Conservation (phyloP, 1,140 invertebrate species). For the Drosophila mayri region DNA sequence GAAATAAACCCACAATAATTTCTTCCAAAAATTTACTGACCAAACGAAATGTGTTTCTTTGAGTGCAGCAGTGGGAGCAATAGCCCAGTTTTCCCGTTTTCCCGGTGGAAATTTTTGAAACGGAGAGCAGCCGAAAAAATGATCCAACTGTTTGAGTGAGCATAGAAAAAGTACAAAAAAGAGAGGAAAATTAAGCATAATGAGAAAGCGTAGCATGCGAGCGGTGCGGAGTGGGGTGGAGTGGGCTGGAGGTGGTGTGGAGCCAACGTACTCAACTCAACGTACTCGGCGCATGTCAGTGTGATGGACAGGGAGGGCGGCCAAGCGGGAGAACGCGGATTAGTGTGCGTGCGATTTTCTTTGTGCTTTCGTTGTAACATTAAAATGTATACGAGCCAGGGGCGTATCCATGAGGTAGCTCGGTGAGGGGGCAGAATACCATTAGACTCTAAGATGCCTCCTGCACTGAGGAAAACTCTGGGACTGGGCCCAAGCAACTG, state of each 20-base stretch:
- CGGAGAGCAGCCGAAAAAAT: slow-evolving; percentile 38
- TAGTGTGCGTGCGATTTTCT: slow-evolving; percentile 52
- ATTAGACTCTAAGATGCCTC: background rate
- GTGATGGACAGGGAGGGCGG: slow-evolving; percentile 14
- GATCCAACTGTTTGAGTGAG: slow-evolving; percentile 36
- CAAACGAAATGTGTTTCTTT: background rate
- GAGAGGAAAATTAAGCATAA: slow-evolving; percentile 43
- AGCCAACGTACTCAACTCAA: slow-evolving; percentile 60
- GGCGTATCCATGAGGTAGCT: slow-evolving; percentile 1
- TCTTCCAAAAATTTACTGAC: too few species aligned
- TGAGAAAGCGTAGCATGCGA: slow-evolving; percentile 14
- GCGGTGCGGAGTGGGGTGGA: slow-evolving; percentile 2
- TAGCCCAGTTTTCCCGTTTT: slow-evolving; percentile 43
- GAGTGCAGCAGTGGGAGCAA: slow-evolving; percentile 32
- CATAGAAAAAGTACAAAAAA: slow-evolving; percentile 46
- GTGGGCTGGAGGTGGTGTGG: slow-evolving; percentile 9
- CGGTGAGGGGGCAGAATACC: background rate
- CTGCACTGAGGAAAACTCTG: slow-evolving; percentile 14
- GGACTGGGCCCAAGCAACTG: slow-evolving; percentile 22
- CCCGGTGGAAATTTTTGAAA: slow-evolving; percentile 35
- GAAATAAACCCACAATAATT: background rate
- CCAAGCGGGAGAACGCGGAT: slow-evolving; percentile 11
- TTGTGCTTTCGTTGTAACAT: slow-evolving; percentile 52
- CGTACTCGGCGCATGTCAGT: slow-evolving; percentile 51
- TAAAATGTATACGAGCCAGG: slow-evolving; percentile 63